A percentile compares a stretch with the other conserved stretches of the same genome.
Conservation (phyloP, 2,797 vertebrate genomes). For the Threskiornis aethiopicus region DNA sequence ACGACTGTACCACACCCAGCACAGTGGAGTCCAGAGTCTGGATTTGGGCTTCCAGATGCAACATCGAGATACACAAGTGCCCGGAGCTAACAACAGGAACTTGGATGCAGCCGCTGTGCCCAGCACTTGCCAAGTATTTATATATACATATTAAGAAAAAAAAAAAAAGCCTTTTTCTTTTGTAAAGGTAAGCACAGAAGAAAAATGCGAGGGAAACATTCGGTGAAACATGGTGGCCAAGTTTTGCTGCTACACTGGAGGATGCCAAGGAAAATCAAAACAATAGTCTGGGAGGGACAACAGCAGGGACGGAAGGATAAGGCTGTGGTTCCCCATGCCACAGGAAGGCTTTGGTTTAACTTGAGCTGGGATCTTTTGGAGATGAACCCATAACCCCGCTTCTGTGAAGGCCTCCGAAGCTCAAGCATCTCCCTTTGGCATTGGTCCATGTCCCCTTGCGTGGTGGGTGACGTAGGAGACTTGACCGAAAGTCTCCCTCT, state of each 20-base stretch:
- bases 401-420: background rate
- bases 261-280: constrained; percentile 58
- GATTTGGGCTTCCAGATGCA: background rate
- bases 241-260: background rate
- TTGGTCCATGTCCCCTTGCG: accelerated
- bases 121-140: background rate
- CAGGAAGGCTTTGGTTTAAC: background rate
- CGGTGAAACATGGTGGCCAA: constrained; percentile 46
- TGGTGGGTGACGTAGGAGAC: background rate
- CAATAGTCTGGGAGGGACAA: constrained; percentile 47
- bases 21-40: background rate
- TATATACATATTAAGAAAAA: background rate
- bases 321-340: background rate
- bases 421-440: accelerated
- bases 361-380: background rate
- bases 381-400: accelerated
- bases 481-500: background rate
- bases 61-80: background rate
- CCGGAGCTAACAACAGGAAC: background rate
- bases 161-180: background rate
- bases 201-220: constrained; percentile 52
- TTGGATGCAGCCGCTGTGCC: background rate
- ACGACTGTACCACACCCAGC: background rate
- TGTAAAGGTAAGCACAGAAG: constrained; percentile 29
- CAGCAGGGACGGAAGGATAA: constrained; percentile 56